A percentile compares a stretch with the other conserved stretches of the same genome.
phyloP scores from a whole-genome alignment of 1,140 invertebrate species.

The Drosophila murphyi region DNA sequence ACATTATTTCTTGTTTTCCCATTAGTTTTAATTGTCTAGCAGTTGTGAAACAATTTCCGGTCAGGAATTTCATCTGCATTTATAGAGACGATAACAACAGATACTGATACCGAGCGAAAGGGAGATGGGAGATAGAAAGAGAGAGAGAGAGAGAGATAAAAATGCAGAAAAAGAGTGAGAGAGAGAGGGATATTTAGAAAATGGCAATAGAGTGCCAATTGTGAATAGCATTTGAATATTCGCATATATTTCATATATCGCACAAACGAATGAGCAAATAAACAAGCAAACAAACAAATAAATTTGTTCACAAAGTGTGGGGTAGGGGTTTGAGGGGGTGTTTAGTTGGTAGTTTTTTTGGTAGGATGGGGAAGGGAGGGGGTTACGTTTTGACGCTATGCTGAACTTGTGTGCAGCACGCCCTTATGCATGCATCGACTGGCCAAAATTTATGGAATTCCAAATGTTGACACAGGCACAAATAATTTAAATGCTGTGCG shows the following conservation, averaged over 20 bases:
- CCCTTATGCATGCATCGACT: slow-evolving; percentile 48
- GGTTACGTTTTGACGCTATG: slow-evolving; percentile 12
- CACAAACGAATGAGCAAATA: slow-evolving; percentile 64
- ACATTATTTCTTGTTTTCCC: slow-evolving; percentile 42
- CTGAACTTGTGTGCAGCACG: slow-evolving; percentile 29
- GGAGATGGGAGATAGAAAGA: not conserved
- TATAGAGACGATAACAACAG: slow-evolving; percentile 22
- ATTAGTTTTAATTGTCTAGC: slow-evolving; percentile 78
- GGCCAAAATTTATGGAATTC: slow-evolving; percentile 71
- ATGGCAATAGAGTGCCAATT: not conserved
- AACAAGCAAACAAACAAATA: slow-evolving; percentile 31
- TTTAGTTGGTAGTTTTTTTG: too few species aligned
- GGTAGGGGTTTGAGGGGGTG: not conserved
- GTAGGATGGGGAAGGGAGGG: not conserved
- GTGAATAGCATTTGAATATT: slow-evolving; percentile 42
- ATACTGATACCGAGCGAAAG: not conserved
- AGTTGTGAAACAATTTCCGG: slow-evolving; percentile 80
- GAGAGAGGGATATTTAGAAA: not conserved
- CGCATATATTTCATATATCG: slow-evolving; percentile 66
- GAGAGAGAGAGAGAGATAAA: not conserved
- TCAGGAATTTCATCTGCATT: slow-evolving; percentile 71
- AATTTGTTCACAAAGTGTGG: not conserved
- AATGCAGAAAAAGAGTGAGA: not conserved
- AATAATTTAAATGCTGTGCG: slow-evolving; percentile 78
- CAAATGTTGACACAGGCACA: slow-evolving; percentile 78